Evolutionary conservation across 2,113 vertebrate species (phyloP).

Genomic region (Caloenas nicobarica): DNA sequence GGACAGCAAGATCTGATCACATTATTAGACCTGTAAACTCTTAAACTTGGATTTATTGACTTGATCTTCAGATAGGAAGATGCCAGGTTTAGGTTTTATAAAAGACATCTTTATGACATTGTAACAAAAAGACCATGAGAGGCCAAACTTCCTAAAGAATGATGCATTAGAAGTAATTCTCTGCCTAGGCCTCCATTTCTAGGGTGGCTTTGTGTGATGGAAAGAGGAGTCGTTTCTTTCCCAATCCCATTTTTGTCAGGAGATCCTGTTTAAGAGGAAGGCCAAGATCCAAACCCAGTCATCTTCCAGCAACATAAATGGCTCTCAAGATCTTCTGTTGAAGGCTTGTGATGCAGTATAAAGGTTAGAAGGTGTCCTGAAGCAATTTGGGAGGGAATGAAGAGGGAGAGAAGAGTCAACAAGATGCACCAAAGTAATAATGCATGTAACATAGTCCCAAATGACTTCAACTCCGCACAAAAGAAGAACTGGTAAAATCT

Average conservation of each 20-base stretch:
- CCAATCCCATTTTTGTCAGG: slow-evolving; percentile 61
- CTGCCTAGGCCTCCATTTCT: slow-evolving; percentile 55
- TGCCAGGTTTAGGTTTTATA: slow-evolving; percentile 10
- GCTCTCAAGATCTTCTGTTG: slow-evolving; percentile 60
- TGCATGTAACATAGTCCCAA: slow-evolving; percentile 38
- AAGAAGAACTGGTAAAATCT: slow-evolving; percentile 39
- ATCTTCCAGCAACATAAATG: slow-evolving; percentile 66
- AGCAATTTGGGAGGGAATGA: slow-evolving; percentile 65
- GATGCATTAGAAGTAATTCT: background rate
- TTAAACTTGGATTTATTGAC: background rate
- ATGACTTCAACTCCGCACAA: slow-evolving; percentile 51
- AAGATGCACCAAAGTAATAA: slow-evolving; percentile 52
- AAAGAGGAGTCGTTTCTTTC: slow-evolving; percentile 62
- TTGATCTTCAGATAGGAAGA: slow-evolving; percentile 9
- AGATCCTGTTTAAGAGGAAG: slow-evolving; percentile 61
- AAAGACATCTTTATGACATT: background rate
- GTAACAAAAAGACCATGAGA: background rate
- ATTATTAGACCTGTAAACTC: background rate
- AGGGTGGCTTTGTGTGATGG: slow-evolving; percentile 34
- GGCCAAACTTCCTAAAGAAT: background rate
- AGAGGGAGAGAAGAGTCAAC: slow-evolving; percentile 64
- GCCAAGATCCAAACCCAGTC: slow-evolving; percentile 69
- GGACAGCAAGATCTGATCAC: background rate
- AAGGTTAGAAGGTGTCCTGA: slow-evolving; percentile 66
- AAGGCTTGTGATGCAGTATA: slow-evolving; percentile 63